Conservation (phyloP, 35 echinoderm and acorn worm species). For the Amphiura filiformis region DNA sequence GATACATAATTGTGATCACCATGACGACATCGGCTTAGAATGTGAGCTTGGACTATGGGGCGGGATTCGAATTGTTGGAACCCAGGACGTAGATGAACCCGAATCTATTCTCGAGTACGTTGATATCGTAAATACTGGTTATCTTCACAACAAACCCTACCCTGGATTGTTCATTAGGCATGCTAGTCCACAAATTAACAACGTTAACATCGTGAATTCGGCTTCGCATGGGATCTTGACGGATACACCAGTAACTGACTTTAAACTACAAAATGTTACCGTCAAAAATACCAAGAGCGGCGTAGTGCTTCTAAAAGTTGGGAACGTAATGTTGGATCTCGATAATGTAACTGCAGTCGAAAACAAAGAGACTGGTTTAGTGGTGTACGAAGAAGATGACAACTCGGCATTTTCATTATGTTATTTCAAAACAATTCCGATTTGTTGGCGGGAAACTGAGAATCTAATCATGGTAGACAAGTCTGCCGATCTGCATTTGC, state of each 20-base stretch:
- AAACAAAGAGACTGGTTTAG: background rate
- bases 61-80: background rate
- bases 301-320: background rate
- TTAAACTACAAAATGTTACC: background rate
- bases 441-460: background rate
- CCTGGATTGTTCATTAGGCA: background rate
- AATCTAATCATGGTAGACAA: background rate
- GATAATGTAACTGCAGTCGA: background rate
- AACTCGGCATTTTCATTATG: background rate
- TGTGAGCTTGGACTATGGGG: conserved; percentile 2
- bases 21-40: conserved; percentile 22
- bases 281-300: background rate
- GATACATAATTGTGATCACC: conserved; percentile 14
- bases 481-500: background rate
- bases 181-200: background rate
- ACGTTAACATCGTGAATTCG: background rate
- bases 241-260: background rate
- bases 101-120: background rate
- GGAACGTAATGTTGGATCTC: background rate
- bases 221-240: background rate
- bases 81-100: background rate
- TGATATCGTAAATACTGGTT: background rate
- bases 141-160: background rate
- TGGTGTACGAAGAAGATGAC: background rate
- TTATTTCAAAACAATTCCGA: background rate